A percentile compares a stretch with the other conserved stretches of the same genome.
Evolutionary conservation across 2,797 vertebrate genomes (phyloP).

Genomic region (Poliocrania exsul): DNA sequence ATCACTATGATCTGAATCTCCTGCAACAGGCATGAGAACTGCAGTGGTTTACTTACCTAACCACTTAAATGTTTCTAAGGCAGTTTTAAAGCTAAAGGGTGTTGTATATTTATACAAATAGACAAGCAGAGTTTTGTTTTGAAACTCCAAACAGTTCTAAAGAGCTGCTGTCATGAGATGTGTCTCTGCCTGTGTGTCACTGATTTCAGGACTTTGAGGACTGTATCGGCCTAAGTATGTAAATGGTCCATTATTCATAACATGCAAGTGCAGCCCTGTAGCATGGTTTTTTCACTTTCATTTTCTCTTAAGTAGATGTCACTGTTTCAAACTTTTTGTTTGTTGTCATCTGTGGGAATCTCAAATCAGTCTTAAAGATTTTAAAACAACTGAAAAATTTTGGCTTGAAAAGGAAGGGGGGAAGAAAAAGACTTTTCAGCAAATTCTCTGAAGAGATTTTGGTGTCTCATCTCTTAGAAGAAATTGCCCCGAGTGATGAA

Average conservation of each 20-base stretch:
- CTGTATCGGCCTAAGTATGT: not conserved
- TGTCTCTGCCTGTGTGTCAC: not conserved
- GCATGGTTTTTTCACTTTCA: not conserved
- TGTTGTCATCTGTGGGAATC: not conserved
- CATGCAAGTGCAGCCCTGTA: not conserved
- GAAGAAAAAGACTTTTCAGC: not conserved
- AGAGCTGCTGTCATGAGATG: not conserved
- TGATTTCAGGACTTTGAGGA: not conserved
- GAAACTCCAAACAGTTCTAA: not conserved
- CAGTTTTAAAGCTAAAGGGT: not conserved
- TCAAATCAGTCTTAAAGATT: not conserved
- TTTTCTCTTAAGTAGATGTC: not conserved
- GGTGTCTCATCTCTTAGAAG: fast-evolving
- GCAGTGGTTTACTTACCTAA: not conserved
- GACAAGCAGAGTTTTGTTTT: not conserved
- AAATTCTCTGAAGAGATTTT: not conserved
- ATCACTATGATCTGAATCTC: not conserved
- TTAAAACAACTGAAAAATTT: not conserved
- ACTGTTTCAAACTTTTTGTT: not conserved
- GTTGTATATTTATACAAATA: not conserved
- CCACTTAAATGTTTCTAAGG: not conserved
- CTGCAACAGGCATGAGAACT: not conserved
- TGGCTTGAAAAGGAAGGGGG: not conserved
- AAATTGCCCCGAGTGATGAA: not conserved
- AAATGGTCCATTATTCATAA: not conserved